Base-by-base conservation (phyloP, 1,140 invertebrate genomes). In the Heliconius congener region DNA sequence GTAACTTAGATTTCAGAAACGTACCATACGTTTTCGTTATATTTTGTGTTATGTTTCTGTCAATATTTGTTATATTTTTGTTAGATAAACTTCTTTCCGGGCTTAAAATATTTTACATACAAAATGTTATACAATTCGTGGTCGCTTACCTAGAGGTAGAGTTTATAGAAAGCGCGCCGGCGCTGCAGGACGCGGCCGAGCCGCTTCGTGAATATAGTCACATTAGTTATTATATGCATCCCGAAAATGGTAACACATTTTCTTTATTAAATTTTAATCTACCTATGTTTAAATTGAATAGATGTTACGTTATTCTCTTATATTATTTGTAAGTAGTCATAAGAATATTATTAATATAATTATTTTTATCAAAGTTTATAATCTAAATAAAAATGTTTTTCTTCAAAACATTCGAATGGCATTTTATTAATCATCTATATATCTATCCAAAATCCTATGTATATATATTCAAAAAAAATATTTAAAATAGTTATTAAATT, bases 331-430 rank as follows among this genome's bases (percentile, higher is more conserved):
- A 94, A 93, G 92, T 94, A 93, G 92, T 92, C 93, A 93, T 94
- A 93, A 93, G 88, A 93, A 92, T 94, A 94, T 94, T 94, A 93
- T 93, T 94, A 94, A 93, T 94, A 94, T 94, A 94, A 93, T 94
- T 94, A 94, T 94, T 94, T 94, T 93, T 94, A 94, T 94, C 93
- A 94, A 94, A 94, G 93, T 94, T 94, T 94, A 94, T 94, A 93
- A 94, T 94, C 93, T 94, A 94, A 94, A 94, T 94, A 93, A 94
- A 94, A 94, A 93, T 91, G 91, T 93, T 94, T 94, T 93, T 92
- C 93, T 94, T 93, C 90, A 93, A 94, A 93, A 93, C 90, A 90
- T 88, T 76, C 73, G 42, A 79, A 66, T 81, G 79, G 79, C 85
- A 82, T 85, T 87, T 89, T 85, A 66, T 66, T 66, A 66, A 30